A percentile compares a stretch with the other conserved stretches of the same genome.
Evolutionary conservation across 2,113 vertebrate species (phyloP).

Genomic region (Pitta sordida): DNA sequence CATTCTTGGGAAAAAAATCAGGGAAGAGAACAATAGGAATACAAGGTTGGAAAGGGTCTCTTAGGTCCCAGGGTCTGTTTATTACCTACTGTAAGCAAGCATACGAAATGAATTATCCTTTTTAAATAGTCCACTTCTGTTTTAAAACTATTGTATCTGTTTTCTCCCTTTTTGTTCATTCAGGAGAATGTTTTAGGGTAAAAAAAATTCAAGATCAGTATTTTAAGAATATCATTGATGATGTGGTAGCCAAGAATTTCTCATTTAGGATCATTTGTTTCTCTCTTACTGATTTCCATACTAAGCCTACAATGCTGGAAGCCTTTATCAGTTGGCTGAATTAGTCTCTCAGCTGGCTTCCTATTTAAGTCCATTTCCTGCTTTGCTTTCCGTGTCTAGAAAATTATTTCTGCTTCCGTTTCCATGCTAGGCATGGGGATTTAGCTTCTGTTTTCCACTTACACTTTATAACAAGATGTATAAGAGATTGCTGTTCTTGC

Average conservation of each 20-base stretch:
- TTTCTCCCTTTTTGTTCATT: accelerated
- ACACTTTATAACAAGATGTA: accelerated
- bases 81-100: not conserved
- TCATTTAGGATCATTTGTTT: not conserved
- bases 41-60: not conserved
- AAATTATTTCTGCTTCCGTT: not conserved
- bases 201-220: not conserved
- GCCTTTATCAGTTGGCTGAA: not conserved
- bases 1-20: not conserved
- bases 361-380: not conserved
- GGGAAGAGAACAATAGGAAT: not conserved
- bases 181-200: not conserved
- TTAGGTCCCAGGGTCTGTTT: not conserved
- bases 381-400: not conserved
- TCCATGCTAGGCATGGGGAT: not conserved
- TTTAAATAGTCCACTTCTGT: not conserved
- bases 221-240: not conserved
- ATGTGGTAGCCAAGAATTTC: not conserved
- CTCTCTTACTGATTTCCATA: not conserved
- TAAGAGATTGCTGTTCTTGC: not conserved
- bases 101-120: accelerated
- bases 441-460: not conserved
- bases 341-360: not conserved
- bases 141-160: not conserved
- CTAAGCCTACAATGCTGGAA: not conserved